Evolutionary conservation across 2,113 vertebrate species (phyloP).

Genomic region (Spea multiplicata): DNA sequence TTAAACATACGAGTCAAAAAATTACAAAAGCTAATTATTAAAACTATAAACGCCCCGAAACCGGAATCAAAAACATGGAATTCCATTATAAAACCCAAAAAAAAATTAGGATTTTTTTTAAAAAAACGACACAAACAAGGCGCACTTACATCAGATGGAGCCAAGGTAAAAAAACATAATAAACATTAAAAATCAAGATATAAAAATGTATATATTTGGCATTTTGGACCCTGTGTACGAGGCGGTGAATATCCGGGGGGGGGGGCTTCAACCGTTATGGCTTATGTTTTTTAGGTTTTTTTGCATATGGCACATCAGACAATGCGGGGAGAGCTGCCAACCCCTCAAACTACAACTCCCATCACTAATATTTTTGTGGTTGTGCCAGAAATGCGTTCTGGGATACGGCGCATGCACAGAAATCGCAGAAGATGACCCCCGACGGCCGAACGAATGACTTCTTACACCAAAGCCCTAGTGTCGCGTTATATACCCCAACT

Average conservation of each 20-base stretch:
- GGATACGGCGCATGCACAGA: too few relatives aligned
- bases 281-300: constrained; percentile 14
- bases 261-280: constrained; percentile 43
- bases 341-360: too few relatives aligned
- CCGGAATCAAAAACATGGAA: neutral
- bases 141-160: neutral
- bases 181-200: neutral
- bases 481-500: too few relatives aligned
- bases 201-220: constrained; percentile 29
- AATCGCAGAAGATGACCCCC: too few relatives aligned
- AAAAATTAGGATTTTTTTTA: constrained; percentile 28
- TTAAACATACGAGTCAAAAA: neutral
- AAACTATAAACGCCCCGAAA: constrained; percentile 24
- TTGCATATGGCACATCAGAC: too few relatives aligned
- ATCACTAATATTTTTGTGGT: too few relatives aligned
- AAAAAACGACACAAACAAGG: neutral
- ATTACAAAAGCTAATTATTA: constrained; percentile 40
- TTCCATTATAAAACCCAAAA: neutral
- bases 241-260: neutral
- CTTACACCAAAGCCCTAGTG: too few relatives aligned
- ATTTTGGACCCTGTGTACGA: constrained; percentile 49
- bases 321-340: too few relatives aligned
- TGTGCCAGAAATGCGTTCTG: too few relatives aligned
- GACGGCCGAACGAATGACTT: too few relatives aligned
- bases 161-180: neutral